These are phyloP conservation scores for Nymphicus hollandicus DNA, from an alignment of 2,113 vertebrate genomes.

Conservation along the genomic window DNA sequence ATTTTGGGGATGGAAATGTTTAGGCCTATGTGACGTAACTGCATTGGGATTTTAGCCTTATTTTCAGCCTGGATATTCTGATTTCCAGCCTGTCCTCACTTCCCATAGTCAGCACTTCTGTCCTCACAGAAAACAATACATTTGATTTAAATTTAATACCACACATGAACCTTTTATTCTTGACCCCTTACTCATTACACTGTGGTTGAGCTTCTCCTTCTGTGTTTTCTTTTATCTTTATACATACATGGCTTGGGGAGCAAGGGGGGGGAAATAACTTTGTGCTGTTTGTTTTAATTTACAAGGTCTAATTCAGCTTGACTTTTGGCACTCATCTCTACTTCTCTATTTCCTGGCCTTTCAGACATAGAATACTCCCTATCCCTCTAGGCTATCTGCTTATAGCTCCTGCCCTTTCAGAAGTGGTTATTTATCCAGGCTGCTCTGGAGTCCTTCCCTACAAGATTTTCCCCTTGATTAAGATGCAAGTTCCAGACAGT, in stretches of 20 bases:
- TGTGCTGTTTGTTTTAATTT: neutral
- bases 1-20: neutral
- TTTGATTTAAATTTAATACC: neutral
- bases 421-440: slow-evolving; percentile 37
- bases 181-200: neutral
- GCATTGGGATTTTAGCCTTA: neutral
- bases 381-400: neutral
- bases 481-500: slow-evolving; percentile 59
- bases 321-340: neutral
- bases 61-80: neutral
- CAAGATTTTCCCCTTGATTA: slow-evolving; percentile 59
- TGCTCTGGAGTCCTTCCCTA: slow-evolving; percentile 5
- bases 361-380: neutral
- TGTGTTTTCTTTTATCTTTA: neutral
- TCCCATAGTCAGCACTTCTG: neutral
- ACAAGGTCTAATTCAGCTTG: neutral
- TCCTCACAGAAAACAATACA: neutral
- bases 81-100: neutral
- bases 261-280: neutral
- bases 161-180: neutral
- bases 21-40: neutral
- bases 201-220: neutral
- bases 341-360: neutral
- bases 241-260: neutral
- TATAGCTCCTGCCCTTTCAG: slow-evolving; percentile 20